Base-by-base conservation (phyloP, 2,113 vertebrate species). In the Tragelaphus strepsiceros region DNA sequence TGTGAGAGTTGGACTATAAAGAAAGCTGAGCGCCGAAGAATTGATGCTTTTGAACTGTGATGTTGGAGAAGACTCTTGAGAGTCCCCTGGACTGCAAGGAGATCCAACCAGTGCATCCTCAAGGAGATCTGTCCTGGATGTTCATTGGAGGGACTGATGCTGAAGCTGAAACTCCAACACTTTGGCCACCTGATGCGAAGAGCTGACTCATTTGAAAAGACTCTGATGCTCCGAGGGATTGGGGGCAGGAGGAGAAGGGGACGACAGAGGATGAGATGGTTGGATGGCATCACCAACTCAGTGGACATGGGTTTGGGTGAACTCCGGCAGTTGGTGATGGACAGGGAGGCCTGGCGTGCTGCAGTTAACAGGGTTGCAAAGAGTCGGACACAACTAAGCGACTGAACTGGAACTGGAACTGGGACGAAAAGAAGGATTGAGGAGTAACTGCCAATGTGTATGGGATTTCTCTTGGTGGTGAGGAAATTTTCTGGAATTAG, bases 311-410 rank as follows among this genome's bases (percentile, higher is more conserved):
- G 64, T 35, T 67, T 67, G 64, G 64, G 17, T 67, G 17, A 11
- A 35, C 17, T 67, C 32, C 0, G 2, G 64, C 32, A 67, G 64
- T 67, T 67, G 17, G 32, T 67, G 32, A 67, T 35, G 64, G 17
- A 67, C 4, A 21, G 17, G 64, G 32, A 67, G 2, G 64, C 64
- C 32, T 35, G 64, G 32, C 0, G 0, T 67, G 64, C 17, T 67
- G 17, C 0, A 0, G 4, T 35, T 67, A n/a, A 67, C 10, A 9
- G 17, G 1, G n/a, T 35, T 0, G 2, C 64, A 67, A n/a, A 67
- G 17, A 67, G 64, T 21, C 0, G 1, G n/a, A 67, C 9, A 67
- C 1, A 1, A 35, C 64, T 35, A 8, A 64, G 64, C 0, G 1
- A 21, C 32, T 35, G n/a, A 67, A 67, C 17, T 67, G 39, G 39